phyloP scores from a whole-genome alignment of 30 jellyfish, hydroid and myxozoan species.

The Cassiopea xamachana region DNA sequence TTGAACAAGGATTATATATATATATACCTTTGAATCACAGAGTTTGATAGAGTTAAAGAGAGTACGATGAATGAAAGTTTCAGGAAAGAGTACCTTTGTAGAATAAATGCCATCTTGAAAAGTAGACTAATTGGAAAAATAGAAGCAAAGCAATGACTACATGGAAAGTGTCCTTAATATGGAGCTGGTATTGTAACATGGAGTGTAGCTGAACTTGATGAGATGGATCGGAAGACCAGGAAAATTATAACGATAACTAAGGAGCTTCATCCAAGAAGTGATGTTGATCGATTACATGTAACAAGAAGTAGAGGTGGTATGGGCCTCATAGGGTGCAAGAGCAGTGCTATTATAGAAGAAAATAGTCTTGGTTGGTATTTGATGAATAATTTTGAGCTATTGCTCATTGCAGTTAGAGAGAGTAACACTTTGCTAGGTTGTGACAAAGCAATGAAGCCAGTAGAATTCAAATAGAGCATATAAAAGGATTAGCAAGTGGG shows the following conservation, averaged over 20 bases:
- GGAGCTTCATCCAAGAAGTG: slow-evolving; percentile 9
- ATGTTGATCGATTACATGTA: slow-evolving; percentile 18
- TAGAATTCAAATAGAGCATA: not conserved
- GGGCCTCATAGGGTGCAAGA: slow-evolving; percentile 25
- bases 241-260: slow-evolving; percentile 26
- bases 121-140: slow-evolving; percentile 1
- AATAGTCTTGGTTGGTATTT: slow-evolving; percentile 35
- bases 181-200: slow-evolving; percentile 20
- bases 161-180: slow-evolving; percentile 13
- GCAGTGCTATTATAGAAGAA: slow-evolving; percentile 20
- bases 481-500: slow-evolving; percentile 5
- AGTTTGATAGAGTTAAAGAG: slow-evolving; percentile 11
- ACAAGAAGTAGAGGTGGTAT: slow-evolving; percentile 24
- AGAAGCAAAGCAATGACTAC: slow-evolving; percentile 3
- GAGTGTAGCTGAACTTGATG: not conserved
- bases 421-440: slow-evolving; percentile 6
- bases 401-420: slow-evolving; percentile 37
- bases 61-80: slow-evolving; percentile 6
- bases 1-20: slow-evolving; percentile 23
- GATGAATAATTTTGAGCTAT: not conserved
- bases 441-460: slow-evolving; percentile 6
- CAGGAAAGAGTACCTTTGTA: slow-evolving; percentile 32
- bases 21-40: slow-evolving; percentile 44
- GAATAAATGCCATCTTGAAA: slow-evolving; percentile 7
- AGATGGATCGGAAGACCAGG: slow-evolving; percentile 5